These are phyloP conservation scores for Ornithoptera alexandrae DNA, from an alignment of 2,888 invertebrate species.

Conservation along the genomic window DNA sequence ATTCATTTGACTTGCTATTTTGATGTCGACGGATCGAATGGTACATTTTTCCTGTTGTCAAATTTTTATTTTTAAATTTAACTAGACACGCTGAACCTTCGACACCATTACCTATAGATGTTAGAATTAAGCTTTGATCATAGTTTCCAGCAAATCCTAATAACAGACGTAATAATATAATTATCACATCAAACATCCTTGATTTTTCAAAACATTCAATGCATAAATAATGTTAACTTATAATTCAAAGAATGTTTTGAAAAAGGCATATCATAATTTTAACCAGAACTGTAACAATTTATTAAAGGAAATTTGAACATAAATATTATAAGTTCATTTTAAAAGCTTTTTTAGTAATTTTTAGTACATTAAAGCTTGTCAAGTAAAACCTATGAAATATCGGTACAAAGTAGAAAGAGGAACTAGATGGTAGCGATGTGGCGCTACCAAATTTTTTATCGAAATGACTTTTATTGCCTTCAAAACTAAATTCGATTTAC, in stretches of 20 bases:
- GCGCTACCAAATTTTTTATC: constrained; percentile 20
- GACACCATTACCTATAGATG: constrained; percentile 47
- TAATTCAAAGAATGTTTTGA: no score
- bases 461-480: not conserved
- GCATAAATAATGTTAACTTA: no score
- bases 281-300: not conserved
- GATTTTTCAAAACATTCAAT: not conserved
- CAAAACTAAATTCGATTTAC: constrained; percentile 3
- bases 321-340: constrained; percentile 4
- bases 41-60: constrained; percentile 45
- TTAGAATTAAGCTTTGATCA: constrained; percentile 29
- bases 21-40: constrained; percentile 65
- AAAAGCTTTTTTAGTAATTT: constrained; percentile 22
- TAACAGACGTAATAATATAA: not conserved
- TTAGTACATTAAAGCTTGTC: constrained; percentile 19
- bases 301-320: not conserved
- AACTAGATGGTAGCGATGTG: constrained; percentile 21
- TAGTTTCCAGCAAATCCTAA: constrained; percentile 1
- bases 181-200: not conserved
- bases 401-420: constrained; percentile 10
- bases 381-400: constrained; percentile 5
- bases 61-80: constrained; percentile 39
- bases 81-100: constrained; percentile 50
- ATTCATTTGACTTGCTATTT: constrained; percentile 78
- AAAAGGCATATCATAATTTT: not conserved